A percentile compares a stretch with the other conserved stretches of the same genome.
Conservation (phyloP, 2,113 vertebrate species). For the Galemys pyrenaicus region DNA sequence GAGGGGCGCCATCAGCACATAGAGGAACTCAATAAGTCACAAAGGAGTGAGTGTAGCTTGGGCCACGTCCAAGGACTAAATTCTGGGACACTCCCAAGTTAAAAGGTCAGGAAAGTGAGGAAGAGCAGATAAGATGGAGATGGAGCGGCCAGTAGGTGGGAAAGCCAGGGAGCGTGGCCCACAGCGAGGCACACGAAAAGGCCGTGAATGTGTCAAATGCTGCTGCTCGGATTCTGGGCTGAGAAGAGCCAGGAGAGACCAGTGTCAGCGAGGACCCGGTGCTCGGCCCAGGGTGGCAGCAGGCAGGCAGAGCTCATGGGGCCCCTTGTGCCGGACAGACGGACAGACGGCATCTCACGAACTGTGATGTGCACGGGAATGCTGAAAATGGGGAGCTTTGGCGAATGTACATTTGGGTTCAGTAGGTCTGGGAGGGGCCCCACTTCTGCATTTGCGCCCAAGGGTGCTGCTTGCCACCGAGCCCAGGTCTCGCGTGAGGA, state of each 20-base stretch:
- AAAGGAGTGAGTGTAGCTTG: not conserved
- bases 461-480: not conserved
- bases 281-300: not conserved
- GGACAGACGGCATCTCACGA: not conserved
- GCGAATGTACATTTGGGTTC: not conserved
- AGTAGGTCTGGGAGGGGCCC: not conserved
- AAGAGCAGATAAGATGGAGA: not conserved
- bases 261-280: not conserved
- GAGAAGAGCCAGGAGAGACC: not conserved
- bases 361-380: not conserved
- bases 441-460: not conserved
- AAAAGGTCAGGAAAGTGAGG: constrained; percentile 9
- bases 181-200: not conserved
- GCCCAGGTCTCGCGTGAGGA: not conserved
- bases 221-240: not conserved
- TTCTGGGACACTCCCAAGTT: not conserved
- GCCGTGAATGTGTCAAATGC: not conserved
- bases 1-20: not conserved
- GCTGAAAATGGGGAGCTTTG: not conserved
- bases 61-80: not conserved
- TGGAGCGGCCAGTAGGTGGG: not conserved
- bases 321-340: not conserved
- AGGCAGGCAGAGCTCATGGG: not conserved
- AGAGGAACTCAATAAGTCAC: not conserved
- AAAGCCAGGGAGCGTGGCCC: not conserved